Evolutionary conservation across 2,113 vertebrate genomes (phyloP), one percentile per base, ranked within the genome.

Genomic region (Seriola rivoliana): DNA sequence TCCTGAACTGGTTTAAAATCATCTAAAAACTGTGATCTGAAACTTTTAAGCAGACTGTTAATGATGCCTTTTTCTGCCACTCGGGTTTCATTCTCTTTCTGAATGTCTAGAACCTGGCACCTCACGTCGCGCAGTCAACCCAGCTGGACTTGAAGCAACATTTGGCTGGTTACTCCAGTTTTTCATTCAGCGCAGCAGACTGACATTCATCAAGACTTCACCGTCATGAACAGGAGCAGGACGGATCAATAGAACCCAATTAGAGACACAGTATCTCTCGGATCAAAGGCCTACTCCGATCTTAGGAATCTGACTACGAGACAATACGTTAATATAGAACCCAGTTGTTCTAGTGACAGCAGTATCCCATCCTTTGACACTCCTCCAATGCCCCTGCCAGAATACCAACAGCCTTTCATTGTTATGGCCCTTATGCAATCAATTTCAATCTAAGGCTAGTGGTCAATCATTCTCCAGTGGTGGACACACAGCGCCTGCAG

Each of bases 391-490:
- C 71, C 69, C 23, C 75, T 40, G 76, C 81, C 69, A 77, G 91
- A 89, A 93, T 90, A 91, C 78, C 87, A 92, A 90, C 80, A 85
- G 86, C 67, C 34, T 86, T 81, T 90, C 81, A 90, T 91, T 93
- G 89, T 94, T 93, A 91, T 69, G 34, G 78, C 73, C 71, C 86
- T 89, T 85, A 84, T 83, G 80, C 92, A 93, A 95, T 95, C 93
- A 93, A 95, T 95, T 93, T 88, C 88, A 91, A 92, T 94, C 89
- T 89, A 89, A 88, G 85, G 66, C 71, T 75, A 71, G 88, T 89
- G 89, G 92, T 92, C 90, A 93, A 92, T 93, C 91, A 91, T 76
- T 82, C 59, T 78, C 82, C 75, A 54, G 85, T 82, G 63, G 88
- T 14, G 23, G 80, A 91, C 79, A 85, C 73, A 38, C 62, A 48